Conservation (phyloP, 2,888 invertebrate species). For the Trichacis sp. region DNA sequence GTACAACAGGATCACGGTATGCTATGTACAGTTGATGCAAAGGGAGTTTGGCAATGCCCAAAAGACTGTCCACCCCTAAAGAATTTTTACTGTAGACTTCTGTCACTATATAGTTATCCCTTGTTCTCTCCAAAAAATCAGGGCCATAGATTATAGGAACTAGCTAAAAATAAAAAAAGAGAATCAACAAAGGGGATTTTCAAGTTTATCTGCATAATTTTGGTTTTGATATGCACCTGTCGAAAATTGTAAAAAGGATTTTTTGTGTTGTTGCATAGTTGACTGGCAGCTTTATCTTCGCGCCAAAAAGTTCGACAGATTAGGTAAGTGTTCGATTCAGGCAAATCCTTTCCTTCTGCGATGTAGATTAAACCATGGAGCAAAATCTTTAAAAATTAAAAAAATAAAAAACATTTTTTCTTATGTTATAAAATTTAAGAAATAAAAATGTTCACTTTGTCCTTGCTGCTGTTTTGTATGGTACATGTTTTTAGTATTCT, state of each 20-base stretch:
- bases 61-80: conserved; percentile 60
- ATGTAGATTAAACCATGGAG: conserved; percentile 71
- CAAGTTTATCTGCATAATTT: neutral
- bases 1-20: conserved; percentile 72
- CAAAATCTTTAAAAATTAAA: conserved; percentile 53
- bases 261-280: conserved; percentile 64
- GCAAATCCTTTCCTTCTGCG: conserved; percentile 69
- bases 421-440: no score
- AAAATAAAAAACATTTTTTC: no score
- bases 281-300: conserved; percentile 68
- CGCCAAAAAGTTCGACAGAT: conserved; percentile 71
- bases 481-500: conserved; percentile 42
- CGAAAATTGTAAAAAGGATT: conserved; percentile 71
- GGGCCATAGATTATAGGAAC: conserved; percentile 72
- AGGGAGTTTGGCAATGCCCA: conserved; percentile 72
- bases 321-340: conserved; percentile 66
- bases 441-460: no score
- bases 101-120: conserved; percentile 72
- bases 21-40: conserved; percentile 75
- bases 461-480: conserved; percentile 40
- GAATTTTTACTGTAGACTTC: conserved; percentile 71
- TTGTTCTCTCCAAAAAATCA: conserved; percentile 71
- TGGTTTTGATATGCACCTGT: conserved; percentile 65
- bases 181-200: neutral
- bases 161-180: conserved; percentile 62